phyloP scores from a whole-genome alignment of 2,888 invertebrate species.

The Formica aserva region DNA sequence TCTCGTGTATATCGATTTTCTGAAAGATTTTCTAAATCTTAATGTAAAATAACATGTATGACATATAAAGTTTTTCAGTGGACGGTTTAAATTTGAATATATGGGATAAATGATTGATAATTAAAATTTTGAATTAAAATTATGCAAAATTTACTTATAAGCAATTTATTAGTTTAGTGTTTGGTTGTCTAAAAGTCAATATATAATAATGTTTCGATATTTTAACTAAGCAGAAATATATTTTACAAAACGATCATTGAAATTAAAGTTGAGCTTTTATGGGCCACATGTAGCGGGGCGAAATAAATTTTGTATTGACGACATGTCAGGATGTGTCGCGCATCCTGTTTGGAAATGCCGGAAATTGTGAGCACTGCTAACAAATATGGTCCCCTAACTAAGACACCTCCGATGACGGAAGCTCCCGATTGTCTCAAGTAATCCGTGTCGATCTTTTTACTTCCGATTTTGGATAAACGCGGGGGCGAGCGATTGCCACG shows the following conservation, averaged over 20 bases:
- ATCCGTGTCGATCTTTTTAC: neutral
- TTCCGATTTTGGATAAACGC: neutral
- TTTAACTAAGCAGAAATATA: neutral
- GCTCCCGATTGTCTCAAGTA: conserved; percentile 5
- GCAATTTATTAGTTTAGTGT: neutral
- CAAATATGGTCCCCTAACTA: neutral
- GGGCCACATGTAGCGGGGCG: neutral
- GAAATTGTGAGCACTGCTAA: conserved; percentile 20
- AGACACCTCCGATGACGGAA: conserved; percentile 17
- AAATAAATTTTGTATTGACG: conserved; percentile 28
- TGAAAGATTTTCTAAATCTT: neutral
- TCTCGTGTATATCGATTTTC: neutral
- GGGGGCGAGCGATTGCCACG: neutral
- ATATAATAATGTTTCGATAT: neutral
- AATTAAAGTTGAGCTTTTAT: neutral
- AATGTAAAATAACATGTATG: neutral
- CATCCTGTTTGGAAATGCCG: conserved; percentile 13
- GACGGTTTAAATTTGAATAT: neutral
- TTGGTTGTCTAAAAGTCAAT: neutral
- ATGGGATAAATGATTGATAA: neutral
- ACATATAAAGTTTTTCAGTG: neutral
- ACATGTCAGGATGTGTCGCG: neutral
- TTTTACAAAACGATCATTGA: neutral
- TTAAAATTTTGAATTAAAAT: neutral
- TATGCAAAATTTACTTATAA: neutral